Base-by-base conservation (phyloP, 92 coral and sea anemone species). In the Hydrozoanthus gracilis region DNA sequence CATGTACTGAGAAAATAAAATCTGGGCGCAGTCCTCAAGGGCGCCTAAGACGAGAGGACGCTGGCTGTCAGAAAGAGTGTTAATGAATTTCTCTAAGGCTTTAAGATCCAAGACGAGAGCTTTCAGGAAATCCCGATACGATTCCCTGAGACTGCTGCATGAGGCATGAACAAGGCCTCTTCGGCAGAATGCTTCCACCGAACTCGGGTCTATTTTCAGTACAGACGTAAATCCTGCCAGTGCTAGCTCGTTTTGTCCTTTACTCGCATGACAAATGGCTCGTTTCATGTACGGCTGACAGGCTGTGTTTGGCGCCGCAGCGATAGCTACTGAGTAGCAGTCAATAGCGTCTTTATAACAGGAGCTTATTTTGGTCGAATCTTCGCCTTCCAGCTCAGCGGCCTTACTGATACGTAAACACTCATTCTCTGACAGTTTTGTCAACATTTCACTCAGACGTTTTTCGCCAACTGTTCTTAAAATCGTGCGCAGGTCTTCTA, bases 401-500 rank as follows among this genome's bases (percentile, higher is more conserved):
- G 91, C 98, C 49, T 94, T 94, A 47, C 91, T 52, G 8, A 96
- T 76, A 8, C 92, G 92, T 62, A 87, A 89, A 74, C 92, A 90
- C 16, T 89, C 92, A 15, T 70, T 78, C 82, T 88, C 89, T 3
- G 92, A 83, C 18, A 92, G 87, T 72, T 91, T 73, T 61, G 64
- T 10, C 83, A 96, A 62, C 47, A 92, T 77, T n/a, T 79, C 89
- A 27, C 92, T 84, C 50, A 96, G 88, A 45, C 73, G 77, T 39
- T 88, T 95, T 84, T 96, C 95, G 16, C 98, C 98, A n/a, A 92
- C 79, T 11, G 94, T 89, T 44, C 88, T 89, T 15, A 95, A 83
- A 45, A 91, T 86, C 67, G 87, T 65, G 9, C 92, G 86, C 44
- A 96, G 89, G 44, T 95, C 98, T 44, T 92, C 94, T 45, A 96